Conservation (phyloP, 2,888 invertebrate genomes). For the Monochamus alternatus region DNA sequence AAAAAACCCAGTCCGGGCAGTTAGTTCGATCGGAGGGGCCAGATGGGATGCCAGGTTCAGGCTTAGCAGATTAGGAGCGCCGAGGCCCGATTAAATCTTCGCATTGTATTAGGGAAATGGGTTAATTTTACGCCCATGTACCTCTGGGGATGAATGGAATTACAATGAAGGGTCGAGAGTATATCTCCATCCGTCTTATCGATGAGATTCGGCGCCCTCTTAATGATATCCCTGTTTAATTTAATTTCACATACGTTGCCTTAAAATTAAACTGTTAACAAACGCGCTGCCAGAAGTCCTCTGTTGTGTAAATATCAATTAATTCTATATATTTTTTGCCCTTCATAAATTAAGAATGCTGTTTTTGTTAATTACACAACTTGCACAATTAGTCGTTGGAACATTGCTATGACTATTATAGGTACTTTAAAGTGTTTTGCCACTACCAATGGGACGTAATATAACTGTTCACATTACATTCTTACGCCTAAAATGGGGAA, state of each 20-base stretch:
- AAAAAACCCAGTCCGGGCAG: conserved; percentile 35
- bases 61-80: conserved; percentile 58
- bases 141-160: conserved; percentile 67
- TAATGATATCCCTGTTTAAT: conserved; percentile 63
- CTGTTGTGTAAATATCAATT: no score
- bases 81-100: conserved; percentile 66
- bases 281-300: neutral
- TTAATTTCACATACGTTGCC: conserved; percentile 63
- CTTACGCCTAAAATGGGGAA: no score
- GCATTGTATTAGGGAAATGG: conserved; percentile 69
- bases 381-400: no score
- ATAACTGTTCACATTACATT: no score
- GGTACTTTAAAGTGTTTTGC: no score
- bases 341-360: no score
- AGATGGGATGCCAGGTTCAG: conserved; percentile 52
- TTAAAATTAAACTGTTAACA: conserved; percentile 36
- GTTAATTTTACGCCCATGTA: conserved; percentile 71
- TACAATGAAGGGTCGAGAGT: conserved; percentile 64
- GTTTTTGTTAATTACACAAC: no score
- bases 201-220: conserved; percentile 54
- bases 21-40: conserved; percentile 39
- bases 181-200: conserved; percentile 53
- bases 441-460: no score
- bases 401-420: no score
- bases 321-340: no score